These are phyloP conservation scores for Malurus melanocephalus DNA, from an alignment of 2,113 vertebrate species.

Conservation along the genomic window DNA sequence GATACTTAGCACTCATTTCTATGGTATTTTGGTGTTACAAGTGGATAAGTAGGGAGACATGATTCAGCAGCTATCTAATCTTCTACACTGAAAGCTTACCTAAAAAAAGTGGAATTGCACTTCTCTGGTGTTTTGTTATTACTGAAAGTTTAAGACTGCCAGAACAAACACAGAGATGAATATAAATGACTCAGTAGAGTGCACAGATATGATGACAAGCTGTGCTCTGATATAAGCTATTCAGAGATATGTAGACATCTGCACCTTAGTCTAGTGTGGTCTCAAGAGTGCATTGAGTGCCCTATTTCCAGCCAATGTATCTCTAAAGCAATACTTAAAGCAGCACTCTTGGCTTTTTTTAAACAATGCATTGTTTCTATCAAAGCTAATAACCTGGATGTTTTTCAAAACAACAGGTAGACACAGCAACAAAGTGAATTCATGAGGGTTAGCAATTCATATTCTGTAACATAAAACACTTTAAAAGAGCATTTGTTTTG, in stretches of 20 bases:
- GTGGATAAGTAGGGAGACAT: neutral
- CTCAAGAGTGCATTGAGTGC: neutral
- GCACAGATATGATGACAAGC: neutral
- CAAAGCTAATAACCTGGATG: neutral
- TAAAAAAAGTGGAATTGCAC: neutral
- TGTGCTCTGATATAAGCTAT: neutral
- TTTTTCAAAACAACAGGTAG: neutral
- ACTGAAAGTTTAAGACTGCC: neutral
- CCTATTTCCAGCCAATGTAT: neutral
- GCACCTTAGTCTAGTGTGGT: neutral
- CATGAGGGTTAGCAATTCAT: neutral
- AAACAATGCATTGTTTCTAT: neutral
- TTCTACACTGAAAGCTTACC: neutral
- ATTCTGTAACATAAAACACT: neutral
- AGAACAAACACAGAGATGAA: neutral
- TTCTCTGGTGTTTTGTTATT: neutral
- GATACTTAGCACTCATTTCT: neutral
- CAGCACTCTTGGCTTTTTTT: neutral
- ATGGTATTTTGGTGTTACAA: neutral
- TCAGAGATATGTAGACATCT: neutral
- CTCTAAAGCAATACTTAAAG: neutral
- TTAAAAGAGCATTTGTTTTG: neutral
- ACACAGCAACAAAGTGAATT: neutral
- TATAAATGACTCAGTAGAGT: neutral
- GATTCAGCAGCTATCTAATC: neutral